These are phyloP conservation scores for Drepana arcuata DNA, from an alignment of 1,140 invertebrate genomes.

Conservation along the genomic window DNA sequence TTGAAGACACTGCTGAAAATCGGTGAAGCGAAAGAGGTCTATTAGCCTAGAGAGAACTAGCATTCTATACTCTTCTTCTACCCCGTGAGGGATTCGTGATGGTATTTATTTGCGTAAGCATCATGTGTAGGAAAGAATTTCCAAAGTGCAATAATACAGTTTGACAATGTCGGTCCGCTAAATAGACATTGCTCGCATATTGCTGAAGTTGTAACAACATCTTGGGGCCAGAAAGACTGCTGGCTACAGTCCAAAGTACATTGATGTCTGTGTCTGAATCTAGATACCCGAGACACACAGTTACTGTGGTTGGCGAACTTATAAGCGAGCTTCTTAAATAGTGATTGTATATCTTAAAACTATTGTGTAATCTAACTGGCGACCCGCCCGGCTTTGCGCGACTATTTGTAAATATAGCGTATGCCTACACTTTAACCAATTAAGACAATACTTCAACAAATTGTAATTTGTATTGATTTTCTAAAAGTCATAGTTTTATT, in stretches of 20 bases:
- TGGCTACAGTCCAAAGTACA: constrained; percentile 58
- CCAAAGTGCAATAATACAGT: too few relatives aligned
- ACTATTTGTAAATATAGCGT: neutral
- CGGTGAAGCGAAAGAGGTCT: too few relatives aligned
- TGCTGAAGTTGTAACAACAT: constrained; percentile 55
- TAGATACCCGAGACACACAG: constrained; percentile 29
- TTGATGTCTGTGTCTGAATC: constrained; percentile 33
- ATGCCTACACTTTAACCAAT: neutral
- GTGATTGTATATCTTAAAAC: neutral
- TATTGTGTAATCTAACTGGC: neutral
- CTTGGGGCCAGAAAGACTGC: constrained; percentile 65
- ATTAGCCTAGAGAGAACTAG: too few relatives aligned
- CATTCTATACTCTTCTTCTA: too few relatives aligned
- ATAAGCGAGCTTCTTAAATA: neutral
- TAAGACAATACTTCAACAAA: neutral
- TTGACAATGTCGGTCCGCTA: too few relatives aligned
- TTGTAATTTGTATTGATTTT: neutral
- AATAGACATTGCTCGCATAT: too few relatives aligned
- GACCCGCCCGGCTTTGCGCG: neutral
- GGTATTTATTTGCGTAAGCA: too few relatives aligned
- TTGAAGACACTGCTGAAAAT: too few relatives aligned
- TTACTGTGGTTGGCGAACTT: neutral
- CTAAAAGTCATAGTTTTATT: too few relatives aligned
- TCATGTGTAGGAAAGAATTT: too few relatives aligned
- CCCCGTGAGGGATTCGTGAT: too few relatives aligned